These are phyloP conservation scores for Tanypteryx hageni DNA, from an alignment of 2,888 invertebrate genomes.

Conservation along the genomic window DNA sequence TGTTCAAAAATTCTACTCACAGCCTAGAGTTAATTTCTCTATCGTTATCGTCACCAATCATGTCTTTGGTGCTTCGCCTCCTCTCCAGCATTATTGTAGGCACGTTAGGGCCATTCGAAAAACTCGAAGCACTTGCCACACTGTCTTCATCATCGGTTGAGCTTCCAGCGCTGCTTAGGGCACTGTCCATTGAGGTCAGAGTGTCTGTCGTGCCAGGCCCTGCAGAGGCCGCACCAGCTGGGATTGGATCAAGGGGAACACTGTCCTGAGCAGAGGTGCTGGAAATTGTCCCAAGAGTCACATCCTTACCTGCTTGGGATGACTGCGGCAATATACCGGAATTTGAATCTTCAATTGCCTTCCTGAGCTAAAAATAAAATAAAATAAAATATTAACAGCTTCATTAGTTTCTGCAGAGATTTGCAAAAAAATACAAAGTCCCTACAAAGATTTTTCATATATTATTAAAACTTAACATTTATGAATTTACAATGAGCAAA, in stretches of 20 bases:
- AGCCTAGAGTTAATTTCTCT: constrained; percentile 52
- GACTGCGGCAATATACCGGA: constrained; percentile 81
- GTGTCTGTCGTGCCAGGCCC: constrained; percentile 66
- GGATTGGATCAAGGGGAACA: constrained; percentile 45
- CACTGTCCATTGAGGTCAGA: constrained; percentile 68
- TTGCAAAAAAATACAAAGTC: no score
- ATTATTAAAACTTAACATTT: no score
- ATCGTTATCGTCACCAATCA: constrained; percentile 47
- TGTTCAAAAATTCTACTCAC: constrained; percentile 17
- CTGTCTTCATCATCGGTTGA: constrained; percentile 67
- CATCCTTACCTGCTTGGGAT: constrained; percentile 27
- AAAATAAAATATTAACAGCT: constrained; percentile 28
- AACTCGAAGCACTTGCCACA: constrained; percentile 59
- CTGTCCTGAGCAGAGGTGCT: constrained; percentile 38
- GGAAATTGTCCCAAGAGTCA: background rate
- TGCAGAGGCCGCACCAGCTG: constrained; percentile 62
- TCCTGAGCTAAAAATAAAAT: constrained; percentile 81
- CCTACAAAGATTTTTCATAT: no score
- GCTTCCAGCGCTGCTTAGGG: constrained; percentile 66
- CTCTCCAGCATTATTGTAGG: constrained; percentile 27
- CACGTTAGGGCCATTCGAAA: constrained; percentile 45
- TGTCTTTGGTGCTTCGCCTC: constrained; percentile 39
- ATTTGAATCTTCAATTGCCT: constrained; percentile 93
- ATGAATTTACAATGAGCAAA: no score
- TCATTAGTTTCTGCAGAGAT: background rate